These are phyloP conservation scores for Coregonus ussuriensis DNA, from an alignment of 2,797 vertebrate species.

Conservation along the genomic window DNA sequence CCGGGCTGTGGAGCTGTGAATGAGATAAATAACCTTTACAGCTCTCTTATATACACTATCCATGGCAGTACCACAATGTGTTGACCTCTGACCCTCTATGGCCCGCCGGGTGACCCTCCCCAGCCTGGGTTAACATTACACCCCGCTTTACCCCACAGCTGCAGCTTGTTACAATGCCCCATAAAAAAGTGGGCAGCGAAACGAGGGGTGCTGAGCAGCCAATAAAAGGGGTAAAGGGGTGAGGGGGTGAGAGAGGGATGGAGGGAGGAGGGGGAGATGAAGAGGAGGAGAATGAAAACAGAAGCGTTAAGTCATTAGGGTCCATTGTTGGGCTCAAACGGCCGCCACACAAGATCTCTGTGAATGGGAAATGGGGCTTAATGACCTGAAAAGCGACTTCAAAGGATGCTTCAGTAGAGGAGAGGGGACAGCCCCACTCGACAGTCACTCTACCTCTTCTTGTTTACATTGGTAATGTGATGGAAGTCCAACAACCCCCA, in stretches of 20 bases:
- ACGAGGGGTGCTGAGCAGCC: constrained; percentile 65
- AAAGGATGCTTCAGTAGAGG: constrained; percentile 75
- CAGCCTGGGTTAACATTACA: constrained; percentile 82
- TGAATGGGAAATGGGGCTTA: constrained; percentile 81
- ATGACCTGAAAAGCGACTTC: constrained; percentile 81
- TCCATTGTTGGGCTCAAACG: constrained; percentile 79
- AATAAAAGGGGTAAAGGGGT: constrained; percentile 70
- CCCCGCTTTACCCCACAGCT: constrained; percentile 89
- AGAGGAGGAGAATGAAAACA: constrained; percentile 79
- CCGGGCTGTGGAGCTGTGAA: constrained; percentile 60
- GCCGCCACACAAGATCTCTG: constrained; percentile 75
- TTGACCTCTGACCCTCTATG: constrained; percentile 76
- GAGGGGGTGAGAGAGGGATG: constrained; percentile 35
- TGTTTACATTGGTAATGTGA: constrained; percentile 66
- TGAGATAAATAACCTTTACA: constrained; percentile 82
- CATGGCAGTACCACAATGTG: constrained; percentile 80
- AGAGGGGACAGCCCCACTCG: constrained; percentile 69
- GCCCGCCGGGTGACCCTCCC: constrained; percentile 80
- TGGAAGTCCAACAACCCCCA: constrained; percentile 68
- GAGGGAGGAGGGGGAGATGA: constrained; percentile 49
- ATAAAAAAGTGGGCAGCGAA: constrained; percentile 82
- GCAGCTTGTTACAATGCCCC: constrained; percentile 85
- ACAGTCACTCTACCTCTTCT: constrained; percentile 64
- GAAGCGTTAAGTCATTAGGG: constrained; percentile 83
- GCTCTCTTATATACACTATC: constrained; percentile 80